Evolutionary conservation across 2,113 vertebrate species (phyloP).

Genomic region (Tragelaphus imberbis): DNA sequence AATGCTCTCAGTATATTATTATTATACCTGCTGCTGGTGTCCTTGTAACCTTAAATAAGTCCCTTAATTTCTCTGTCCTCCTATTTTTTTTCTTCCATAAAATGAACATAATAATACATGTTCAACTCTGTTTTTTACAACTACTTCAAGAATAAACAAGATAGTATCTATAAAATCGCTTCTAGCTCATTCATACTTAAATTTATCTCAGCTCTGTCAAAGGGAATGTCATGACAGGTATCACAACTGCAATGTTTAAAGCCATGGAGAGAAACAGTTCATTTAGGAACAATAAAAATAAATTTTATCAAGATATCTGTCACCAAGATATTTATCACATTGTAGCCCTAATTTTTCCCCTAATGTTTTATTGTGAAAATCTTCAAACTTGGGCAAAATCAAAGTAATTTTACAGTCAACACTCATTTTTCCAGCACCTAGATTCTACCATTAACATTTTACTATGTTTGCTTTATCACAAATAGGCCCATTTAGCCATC

Average conservation of each 20-base stretch:
- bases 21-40: background rate
- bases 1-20: background rate
- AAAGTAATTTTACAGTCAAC: background rate
- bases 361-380: background rate
- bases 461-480: background rate
- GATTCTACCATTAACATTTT: conserved; percentile 3
- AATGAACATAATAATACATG: background rate
- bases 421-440: background rate
- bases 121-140: background rate
- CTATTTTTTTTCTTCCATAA: background rate
- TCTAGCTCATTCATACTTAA: background rate
- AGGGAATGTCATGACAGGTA: background rate
- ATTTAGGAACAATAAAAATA: background rate
- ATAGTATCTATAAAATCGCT: background rate
- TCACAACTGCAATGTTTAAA: background rate
- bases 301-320: background rate
- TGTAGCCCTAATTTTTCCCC: background rate
- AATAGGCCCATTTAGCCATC: background rate
- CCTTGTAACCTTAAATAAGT: background rate
- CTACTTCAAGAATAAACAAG: background rate
- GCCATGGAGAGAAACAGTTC: background rate
- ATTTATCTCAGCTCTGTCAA: background rate
- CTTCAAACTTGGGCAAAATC: background rate
- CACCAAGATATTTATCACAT: background rate
- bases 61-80: background rate